These are phyloP conservation scores for Nesogale talazaci DNA, from an alignment of 2,113 vertebrate species.

Conservation along the genomic window DNA sequence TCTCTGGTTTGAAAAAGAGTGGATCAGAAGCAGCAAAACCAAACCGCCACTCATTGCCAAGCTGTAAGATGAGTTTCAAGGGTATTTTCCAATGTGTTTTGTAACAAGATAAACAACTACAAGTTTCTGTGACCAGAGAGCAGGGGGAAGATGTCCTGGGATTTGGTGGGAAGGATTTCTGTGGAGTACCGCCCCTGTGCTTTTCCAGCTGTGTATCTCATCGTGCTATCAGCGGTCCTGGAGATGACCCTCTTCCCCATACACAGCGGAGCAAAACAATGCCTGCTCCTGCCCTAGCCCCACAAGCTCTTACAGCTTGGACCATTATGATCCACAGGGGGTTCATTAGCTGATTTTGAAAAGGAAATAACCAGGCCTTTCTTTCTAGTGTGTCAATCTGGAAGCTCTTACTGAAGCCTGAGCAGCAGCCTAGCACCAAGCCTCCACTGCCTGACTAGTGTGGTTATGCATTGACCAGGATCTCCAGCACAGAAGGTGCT, in stretches of 20 bases:
- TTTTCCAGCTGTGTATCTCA: not conserved
- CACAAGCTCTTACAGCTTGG: not conserved
- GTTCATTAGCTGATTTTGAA: not conserved
- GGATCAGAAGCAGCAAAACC: not conserved
- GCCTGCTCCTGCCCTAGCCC: not conserved
- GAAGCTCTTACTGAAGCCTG: not conserved
- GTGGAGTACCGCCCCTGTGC: not conserved
- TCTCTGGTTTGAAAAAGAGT: not conserved
- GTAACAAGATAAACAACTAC: not conserved
- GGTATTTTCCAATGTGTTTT: slow-evolving; percentile 36
- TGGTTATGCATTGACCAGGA: not conserved
- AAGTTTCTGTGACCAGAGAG: not conserved
- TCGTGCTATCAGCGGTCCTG: not conserved
- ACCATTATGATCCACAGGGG: not conserved
- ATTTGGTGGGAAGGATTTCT: slow-evolving; percentile 4
- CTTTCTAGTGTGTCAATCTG: not conserved
- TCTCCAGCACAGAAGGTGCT: not conserved
- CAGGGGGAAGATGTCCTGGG: not conserved
- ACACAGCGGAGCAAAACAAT: not conserved
- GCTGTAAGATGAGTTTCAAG: slow-evolving; percentile 7
- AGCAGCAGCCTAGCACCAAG: not conserved
- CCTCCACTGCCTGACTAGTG: not conserved
- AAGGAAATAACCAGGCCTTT: not conserved
- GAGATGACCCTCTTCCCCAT: not conserved
- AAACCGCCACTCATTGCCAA: slow-evolving; percentile 41